These are phyloP conservation scores for Amaurobius ferox DNA, from an alignment of 2,888 invertebrate species.

Conservation along the genomic window DNA sequence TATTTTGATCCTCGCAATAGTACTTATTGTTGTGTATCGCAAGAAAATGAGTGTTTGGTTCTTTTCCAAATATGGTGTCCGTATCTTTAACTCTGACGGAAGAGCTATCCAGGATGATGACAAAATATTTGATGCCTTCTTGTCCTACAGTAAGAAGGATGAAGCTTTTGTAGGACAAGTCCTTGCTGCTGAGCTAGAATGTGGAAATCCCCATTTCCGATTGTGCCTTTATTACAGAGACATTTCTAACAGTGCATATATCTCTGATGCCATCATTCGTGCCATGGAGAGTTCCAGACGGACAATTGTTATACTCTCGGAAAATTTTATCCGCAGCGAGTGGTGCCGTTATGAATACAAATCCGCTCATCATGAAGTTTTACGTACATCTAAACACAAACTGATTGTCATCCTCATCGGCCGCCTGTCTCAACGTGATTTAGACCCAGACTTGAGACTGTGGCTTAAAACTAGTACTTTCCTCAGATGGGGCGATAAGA, in stretches of 20 bases:
- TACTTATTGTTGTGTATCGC: constrained; percentile 56
- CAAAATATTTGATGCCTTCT: constrained; percentile 78
- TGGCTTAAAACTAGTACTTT: constrained; percentile 91
- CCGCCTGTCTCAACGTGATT: constrained; percentile 81
- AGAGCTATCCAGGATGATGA: constrained; percentile 72
- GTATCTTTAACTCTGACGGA: constrained; percentile 81
- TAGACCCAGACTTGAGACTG: constrained; percentile 90
- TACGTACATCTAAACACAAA: constrained; percentile 74
- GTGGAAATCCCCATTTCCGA: constrained; percentile 80
- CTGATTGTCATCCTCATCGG: constrained; percentile 69
- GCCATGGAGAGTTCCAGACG: constrained; percentile 83
- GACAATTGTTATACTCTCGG: constrained; percentile 83
- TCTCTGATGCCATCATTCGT: constrained; percentile 83
- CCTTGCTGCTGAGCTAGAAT: constrained; percentile 82
- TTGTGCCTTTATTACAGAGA: constrained; percentile 85
- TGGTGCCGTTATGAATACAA: constrained; percentile 86
- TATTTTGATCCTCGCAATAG: constrained; percentile 45
- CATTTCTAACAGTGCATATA: constrained; percentile 82
- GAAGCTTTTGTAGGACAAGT: constrained; percentile 81
- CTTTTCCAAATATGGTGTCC: constrained; percentile 87
- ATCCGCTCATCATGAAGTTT: constrained; percentile 82
- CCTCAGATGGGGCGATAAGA: constrained; percentile 90
- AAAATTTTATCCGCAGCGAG: constrained; percentile 84
- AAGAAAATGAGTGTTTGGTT: constrained; percentile 89
- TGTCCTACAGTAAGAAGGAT: constrained; percentile 78